These are phyloP conservation scores for Vulpes vulpes DNA, from an alignment of 2,113 vertebrate genomes.

Conservation along the genomic window DNA sequence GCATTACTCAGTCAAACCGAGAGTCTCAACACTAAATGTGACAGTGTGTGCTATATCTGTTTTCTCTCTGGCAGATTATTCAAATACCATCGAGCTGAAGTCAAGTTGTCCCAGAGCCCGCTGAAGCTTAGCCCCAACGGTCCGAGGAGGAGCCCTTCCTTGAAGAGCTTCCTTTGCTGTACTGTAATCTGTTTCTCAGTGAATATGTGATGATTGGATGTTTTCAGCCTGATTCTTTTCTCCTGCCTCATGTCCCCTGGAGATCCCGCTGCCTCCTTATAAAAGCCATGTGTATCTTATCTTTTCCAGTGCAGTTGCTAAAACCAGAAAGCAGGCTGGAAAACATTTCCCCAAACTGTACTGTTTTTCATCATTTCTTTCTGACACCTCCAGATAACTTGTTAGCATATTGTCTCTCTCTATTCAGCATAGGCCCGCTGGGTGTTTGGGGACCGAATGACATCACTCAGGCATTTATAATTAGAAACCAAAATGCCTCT, in stretches of 20 bases:
- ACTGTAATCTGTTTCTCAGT: slow-evolving; percentile 61
- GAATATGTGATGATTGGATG: background rate
- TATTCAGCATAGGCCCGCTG: background rate
- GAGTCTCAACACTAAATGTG: slow-evolving; percentile 36
- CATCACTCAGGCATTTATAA: slow-evolving; percentile 63
- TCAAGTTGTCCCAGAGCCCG: slow-evolving; percentile 59
- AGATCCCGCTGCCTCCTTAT: background rate
- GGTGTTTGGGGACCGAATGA: slow-evolving; percentile 22
- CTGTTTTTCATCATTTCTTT: slow-evolving; percentile 52
- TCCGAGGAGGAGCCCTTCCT: slow-evolving; percentile 46
- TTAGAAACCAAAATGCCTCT: slow-evolving; percentile 52
- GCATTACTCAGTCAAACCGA: slow-evolving; percentile 56
- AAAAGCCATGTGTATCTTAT: slow-evolving; percentile 59
- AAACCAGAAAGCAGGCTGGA: slow-evolving; percentile 52
- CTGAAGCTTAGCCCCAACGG: slow-evolving; percentile 55
- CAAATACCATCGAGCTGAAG: slow-evolving; percentile 66
- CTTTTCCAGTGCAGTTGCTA: slow-evolving; percentile 29
- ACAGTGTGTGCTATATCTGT: background rate
- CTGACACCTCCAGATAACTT: slow-evolving; percentile 64
- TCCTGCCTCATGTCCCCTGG: slow-evolving; percentile 51
- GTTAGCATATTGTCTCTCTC: background rate
- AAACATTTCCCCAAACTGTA: background rate
- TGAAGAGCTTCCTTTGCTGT: slow-evolving; percentile 38
- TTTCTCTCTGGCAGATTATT: slow-evolving; percentile 47
- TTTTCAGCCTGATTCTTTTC: slow-evolving; percentile 57